Base-by-base conservation (phyloP, 2,113 vertebrate species). In the Bucco capensis region DNA sequence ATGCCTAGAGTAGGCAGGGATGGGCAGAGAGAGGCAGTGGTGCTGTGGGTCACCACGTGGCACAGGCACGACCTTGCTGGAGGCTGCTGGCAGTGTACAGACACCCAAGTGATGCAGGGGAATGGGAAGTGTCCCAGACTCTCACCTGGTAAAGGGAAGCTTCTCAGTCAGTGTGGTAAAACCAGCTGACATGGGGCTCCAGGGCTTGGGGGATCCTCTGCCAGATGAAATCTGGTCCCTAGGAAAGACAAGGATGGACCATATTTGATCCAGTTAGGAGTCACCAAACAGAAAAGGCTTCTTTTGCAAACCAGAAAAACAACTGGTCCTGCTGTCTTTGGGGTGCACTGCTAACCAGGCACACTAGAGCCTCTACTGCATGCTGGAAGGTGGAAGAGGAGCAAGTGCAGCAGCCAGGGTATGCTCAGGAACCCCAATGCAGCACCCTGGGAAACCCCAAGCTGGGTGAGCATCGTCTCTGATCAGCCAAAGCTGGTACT, bases 351-450 rank as follows among this genome's bases (percentile, higher is more conserved):
- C 56, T 66, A 27, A 23, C 5, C 21, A n/a, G 37, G 27, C 44
- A 40, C 0, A 0, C 14, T 2, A 0, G 16, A 71, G 19, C 49
- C 53, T 72, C 62, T 0, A 1, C 25, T 75, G n/a, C 9, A 3
- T 10, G n/a, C 47, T 60, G 42, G 28, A 49, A 67, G 58, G 62
- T 30, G 16, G 22, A 1, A 0, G 17, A 70, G 18, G 61, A 69
- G 47, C 14, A 54, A 40, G 21, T 2, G 0, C 46, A 57, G 38
- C 1, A 3, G 5, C 53, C 5, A 2, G 18, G 40, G 25, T 5
- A 9, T 35, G 35, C 24, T 28, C 7, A 3, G 18, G 31, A 18
- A 60, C 16, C 57, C 65, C 4, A 0, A 1, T 2, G 3, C 30
- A 62, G 49, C 54, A 23, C 44, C 44, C 44, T 57, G 66, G 23